Percentiles rank a stretch among this genome's conserved stretches.
Evolutionary conservation across 2,797 vertebrate genomes (phyloP).

Genomic region (Schizothorax lantsangensis): DNA sequence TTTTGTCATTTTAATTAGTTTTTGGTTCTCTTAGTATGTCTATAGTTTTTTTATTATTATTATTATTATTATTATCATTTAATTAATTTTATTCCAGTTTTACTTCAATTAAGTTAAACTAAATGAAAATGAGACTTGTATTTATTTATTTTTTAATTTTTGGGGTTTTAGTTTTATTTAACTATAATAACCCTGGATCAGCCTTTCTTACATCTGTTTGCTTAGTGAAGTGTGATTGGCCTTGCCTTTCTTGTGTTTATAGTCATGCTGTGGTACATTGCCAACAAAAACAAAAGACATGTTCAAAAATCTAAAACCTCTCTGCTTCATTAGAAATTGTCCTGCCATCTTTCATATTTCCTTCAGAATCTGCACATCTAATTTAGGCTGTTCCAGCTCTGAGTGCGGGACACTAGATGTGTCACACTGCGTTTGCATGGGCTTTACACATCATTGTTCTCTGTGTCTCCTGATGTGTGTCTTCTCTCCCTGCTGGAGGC

Average conservation of each 20-base stretch:
- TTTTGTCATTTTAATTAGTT: too few relatives aligned
- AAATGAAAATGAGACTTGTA: too few relatives aligned
- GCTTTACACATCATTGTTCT: neutral
- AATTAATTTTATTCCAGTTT: too few relatives aligned
- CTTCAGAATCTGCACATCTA: neutral
- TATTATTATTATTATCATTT: too few relatives aligned
- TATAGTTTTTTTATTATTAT: too few relatives aligned
- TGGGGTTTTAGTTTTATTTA: neutral
- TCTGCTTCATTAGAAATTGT: neutral
- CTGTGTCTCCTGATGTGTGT: neutral
- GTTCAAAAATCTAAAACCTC: neutral
- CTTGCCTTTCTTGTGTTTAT: neutral
- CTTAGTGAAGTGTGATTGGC: neutral
- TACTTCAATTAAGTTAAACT: too few relatives aligned
- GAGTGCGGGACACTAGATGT: neutral
- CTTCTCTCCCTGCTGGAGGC: slow-evolving; percentile 28
- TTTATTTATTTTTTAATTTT: too few relatives aligned
- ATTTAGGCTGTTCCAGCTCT: neutral
- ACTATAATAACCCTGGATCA: neutral
- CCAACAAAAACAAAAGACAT: too few relatives aligned
- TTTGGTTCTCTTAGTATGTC: too few relatives aligned
- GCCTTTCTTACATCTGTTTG: neutral
- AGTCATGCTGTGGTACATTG: neutral
- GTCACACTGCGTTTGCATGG: neutral
- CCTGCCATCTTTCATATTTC: neutral